Evolutionary conservation across 2,888 invertebrate genomes (phyloP).

Genomic region (Tiliacea citrago): DNA sequence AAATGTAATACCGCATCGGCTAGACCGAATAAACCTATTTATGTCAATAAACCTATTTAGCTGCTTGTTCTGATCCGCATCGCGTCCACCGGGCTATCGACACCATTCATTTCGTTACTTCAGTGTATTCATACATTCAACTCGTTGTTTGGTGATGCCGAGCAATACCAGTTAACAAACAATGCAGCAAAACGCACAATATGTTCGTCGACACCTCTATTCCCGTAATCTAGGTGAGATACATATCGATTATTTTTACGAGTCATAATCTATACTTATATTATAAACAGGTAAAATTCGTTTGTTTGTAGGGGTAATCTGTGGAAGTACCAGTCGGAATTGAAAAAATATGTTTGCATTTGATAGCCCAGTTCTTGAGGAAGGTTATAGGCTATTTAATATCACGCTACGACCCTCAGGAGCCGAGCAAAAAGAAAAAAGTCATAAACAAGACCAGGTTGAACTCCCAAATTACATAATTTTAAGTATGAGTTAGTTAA

Average conservation of each 20-base stretch:
- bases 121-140: slow-evolving; percentile 10
- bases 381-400: no score
- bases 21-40: no score
- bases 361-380: no score
- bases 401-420: no score
- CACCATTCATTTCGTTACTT: slow-evolving; percentile 22
- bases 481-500: neutral
- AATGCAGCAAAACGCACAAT: slow-evolving; percentile 18
- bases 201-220: neutral
- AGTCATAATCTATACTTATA: neutral
- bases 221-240: neutral
- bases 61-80: slow-evolving; percentile 13
- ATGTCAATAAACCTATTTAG: neutral
- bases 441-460: neutral
- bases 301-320: no score
- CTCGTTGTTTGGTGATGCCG: slow-evolving; percentile 9
- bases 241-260: neutral
- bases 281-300: no score
- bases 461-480: neutral
- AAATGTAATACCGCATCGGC: no score
- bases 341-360: no score
- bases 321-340: no score
- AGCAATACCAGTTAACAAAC: slow-evolving; percentile 28
- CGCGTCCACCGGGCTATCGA: slow-evolving; percentile 19
- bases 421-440: no score